Conservation (phyloP, 1,140 invertebrate genomes). For the Eciton burchellii region DNA sequence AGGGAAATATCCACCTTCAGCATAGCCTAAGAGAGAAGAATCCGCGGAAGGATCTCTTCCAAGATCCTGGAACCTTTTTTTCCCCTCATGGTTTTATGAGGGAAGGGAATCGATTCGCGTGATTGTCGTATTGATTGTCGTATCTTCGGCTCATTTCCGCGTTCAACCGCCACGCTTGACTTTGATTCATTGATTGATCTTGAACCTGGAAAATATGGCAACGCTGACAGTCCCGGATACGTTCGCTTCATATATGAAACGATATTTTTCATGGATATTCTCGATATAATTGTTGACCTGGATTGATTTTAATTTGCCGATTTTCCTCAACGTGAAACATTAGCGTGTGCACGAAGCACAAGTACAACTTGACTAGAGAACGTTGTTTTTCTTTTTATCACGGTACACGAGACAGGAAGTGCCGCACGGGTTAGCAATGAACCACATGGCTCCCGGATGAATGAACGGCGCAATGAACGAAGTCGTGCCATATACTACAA, state of each 20-base stretch:
- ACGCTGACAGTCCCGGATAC: too few species aligned
- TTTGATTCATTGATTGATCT: too few species aligned
- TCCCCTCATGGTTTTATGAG: too few species aligned
- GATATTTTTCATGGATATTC: too few species aligned
- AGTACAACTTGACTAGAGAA: slow-evolving; percentile 4
- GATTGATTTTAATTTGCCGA: not conserved
- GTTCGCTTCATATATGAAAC: too few species aligned
- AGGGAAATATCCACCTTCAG: not conserved
- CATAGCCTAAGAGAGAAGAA: not conserved
- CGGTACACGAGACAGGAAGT: slow-evolving; percentile 58
- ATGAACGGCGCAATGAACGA: slow-evolving; percentile 64
- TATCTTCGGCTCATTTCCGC: too few species aligned
- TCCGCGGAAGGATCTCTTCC: not conserved
- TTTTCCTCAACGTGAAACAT: not conserved
- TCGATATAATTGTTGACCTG: too few species aligned
- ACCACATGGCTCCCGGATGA: slow-evolving; percentile 69
- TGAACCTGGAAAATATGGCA: too few species aligned
- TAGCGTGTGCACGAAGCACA: not conserved
- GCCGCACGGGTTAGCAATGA: slow-evolving; percentile 37
- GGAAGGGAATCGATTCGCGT: too few species aligned
- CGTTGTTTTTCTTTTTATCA: slow-evolving; percentile 29
- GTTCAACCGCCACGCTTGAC: too few species aligned
- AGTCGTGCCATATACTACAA: slow-evolving; percentile 20
- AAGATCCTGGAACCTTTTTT: too few species aligned
- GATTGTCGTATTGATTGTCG: too few species aligned